These are phyloP conservation scores for Podotricha telesiphe DNA, from an alignment of 2,888 invertebrate species.

Conservation along the genomic window DNA sequence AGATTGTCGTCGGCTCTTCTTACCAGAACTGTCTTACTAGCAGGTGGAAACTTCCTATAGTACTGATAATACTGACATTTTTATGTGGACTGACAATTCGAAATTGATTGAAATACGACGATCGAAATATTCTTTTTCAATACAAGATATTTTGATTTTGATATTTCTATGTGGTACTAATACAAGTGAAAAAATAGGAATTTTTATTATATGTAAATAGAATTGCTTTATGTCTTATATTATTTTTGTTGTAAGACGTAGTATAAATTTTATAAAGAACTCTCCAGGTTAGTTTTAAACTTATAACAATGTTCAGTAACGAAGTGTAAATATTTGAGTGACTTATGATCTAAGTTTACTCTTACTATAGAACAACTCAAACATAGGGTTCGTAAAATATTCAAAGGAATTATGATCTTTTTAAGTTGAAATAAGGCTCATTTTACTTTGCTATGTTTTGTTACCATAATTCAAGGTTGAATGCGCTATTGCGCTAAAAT, in stretches of 20 bases:
- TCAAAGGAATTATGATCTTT: slow-evolving; percentile 4
- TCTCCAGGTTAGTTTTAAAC: not conserved
- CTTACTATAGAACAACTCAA: slow-evolving; percentile 17
- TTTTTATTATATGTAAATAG: too few relatives aligned
- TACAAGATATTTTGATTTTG: too few relatives aligned
- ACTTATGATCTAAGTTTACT: slow-evolving; percentile 27
- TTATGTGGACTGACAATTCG: too few relatives aligned
- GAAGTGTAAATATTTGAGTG: slow-evolving; percentile 30
- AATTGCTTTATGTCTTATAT: too few relatives aligned
- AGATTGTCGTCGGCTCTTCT: too few relatives aligned
- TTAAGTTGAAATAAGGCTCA: not conserved
- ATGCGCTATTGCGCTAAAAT: slow-evolving; percentile 22
- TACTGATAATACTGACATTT: too few relatives aligned
- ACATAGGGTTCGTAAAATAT: slow-evolving; percentile 18
- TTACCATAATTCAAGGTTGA: slow-evolving; percentile 27
- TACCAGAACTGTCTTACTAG: too few relatives aligned
- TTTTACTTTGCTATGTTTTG: not conserved
- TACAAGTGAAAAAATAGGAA: too few relatives aligned
- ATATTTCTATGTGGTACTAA: too few relatives aligned
- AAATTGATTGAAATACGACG: too few relatives aligned
- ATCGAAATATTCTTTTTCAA: too few relatives aligned
- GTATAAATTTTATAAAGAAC: not conserved
- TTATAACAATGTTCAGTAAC: slow-evolving; percentile 30
- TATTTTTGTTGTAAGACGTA: not conserved
- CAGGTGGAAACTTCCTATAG: too few relatives aligned